Evolutionary conservation across 1,140 invertebrate genomes (phyloP), one percentile per base, ranked within the genome.

Genomic region (Bombus superbus): DNA sequence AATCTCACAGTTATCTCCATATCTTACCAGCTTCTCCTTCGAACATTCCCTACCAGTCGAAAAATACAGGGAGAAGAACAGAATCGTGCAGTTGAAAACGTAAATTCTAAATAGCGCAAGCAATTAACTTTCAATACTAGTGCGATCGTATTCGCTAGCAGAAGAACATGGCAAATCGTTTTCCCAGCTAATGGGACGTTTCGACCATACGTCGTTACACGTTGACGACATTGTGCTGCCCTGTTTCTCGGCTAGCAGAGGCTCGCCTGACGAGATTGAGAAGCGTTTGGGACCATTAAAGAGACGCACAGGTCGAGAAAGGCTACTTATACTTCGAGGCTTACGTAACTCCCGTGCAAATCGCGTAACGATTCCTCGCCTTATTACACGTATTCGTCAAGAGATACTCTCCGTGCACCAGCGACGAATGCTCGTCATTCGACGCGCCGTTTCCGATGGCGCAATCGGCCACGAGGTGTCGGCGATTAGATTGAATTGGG

Each of bases 401-500:
- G 38, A 72, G 72, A 44, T 44, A 62, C 71, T 86, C 79, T 64
- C 53, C 18, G 69, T 74, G 47, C 5, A 53, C 6, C 85, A 75
- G 83, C 89, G 81, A 86, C 85, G 83, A 89, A 85, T 89, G 82
- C 76, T 79, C 78, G 81, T 86, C 38, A 66, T 82, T 83, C 57
- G 64, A 59, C 35, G 59, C 71, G 62, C 18, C 32, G 80, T 79
- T 66, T 40, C 47, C 66, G 68, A 73, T 92, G 86, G 42, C 72
- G 87, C 62, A 92, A 92, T 73, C 53, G 47, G 18, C 32, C 13
- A 38, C n/a, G 83, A 92, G 83, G 88, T 88, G 91, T 91, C 84
- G 86, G 76, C 53, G 82, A 80, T 88, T 88, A 83, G 84, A 89
- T 92, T 91, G 79, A 92, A 92, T 93, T 92, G 71, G 85, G 83